Evolutionary conservation across 2,113 vertebrate species (phyloP).

Genomic region (Callopanchax toddi): DNA sequence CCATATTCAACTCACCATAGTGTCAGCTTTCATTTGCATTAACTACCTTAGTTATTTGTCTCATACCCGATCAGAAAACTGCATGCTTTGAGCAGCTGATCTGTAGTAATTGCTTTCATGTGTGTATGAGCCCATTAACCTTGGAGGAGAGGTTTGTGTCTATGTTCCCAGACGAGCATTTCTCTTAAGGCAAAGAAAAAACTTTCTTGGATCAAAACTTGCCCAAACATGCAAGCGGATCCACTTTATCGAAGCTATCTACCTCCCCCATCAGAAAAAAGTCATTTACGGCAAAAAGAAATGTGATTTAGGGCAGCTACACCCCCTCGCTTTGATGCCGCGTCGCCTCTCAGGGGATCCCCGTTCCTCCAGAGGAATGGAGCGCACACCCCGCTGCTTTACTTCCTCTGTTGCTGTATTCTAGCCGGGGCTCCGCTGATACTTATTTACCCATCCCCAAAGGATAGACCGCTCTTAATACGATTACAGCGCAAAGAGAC

Average conservation of each 20-base stretch:
- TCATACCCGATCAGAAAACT: conserved; percentile 37
- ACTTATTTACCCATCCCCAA: conserved; percentile 59
- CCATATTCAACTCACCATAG: conserved; percentile 19
- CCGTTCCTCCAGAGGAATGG: conserved; percentile 23
- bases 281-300: conserved; percentile 35
- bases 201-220: conserved; percentile 22
- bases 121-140: conserved; percentile 61
- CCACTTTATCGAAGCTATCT: conserved; percentile 36
- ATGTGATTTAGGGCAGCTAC: conserved; percentile 42
- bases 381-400: conserved; percentile 35
- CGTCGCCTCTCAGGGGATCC: conserved; percentile 49
- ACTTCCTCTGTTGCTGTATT: conserved; percentile 28
- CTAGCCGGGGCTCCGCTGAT: conserved; percentile 41
- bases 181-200: background rate
- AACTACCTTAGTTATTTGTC: conserved; percentile 49
- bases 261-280: conserved; percentile 29
- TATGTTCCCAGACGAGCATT: background rate
- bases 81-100: conserved; percentile 41
- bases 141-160: conserved; percentile 6
- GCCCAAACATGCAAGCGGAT: conserved; percentile 13
- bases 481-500: conserved; percentile 73
- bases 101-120: conserved; percentile 47
- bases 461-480: conserved; percentile 70
- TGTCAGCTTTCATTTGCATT: conserved; percentile 58
- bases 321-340: conserved; percentile 44